These are phyloP conservation scores for Phania funesta DNA, from an alignment of 2,888 invertebrate genomes.

Conservation along the genomic window DNA sequence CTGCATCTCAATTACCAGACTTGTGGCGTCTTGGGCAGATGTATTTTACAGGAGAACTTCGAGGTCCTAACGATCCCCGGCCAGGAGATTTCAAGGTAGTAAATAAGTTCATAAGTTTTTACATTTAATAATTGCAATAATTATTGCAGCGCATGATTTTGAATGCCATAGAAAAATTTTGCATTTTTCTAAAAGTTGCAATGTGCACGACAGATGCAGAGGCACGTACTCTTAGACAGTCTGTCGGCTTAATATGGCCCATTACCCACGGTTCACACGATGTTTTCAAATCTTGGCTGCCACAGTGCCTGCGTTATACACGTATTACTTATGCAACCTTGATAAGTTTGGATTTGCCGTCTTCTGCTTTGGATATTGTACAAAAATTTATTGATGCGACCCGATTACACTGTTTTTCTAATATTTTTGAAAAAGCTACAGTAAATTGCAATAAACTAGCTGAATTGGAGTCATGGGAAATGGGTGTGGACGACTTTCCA, in stretches of 20 bases:
- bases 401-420: constrained; percentile 91
- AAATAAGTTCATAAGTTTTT: neutral
- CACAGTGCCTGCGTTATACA: constrained; percentile 90
- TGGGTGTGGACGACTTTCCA: constrained; percentile 91
- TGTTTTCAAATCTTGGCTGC: constrained; percentile 85
- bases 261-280: constrained; percentile 82
- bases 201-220: constrained; percentile 85
- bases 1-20: constrained; percentile 90
- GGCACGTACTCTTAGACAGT: constrained; percentile 78
- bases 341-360: constrained; percentile 91
- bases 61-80: constrained; percentile 87
- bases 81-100: constrained; percentile 88
- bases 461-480: constrained; percentile 91
- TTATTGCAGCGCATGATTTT: constrained; percentile 87
- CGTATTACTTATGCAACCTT: constrained; percentile 90
- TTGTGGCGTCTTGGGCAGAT: constrained; percentile 97
- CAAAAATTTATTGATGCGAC: constrained; percentile 92
- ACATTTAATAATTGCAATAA: neutral
- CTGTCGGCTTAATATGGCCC: constrained; percentile 77
- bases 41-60: constrained; percentile 94
- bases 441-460: constrained; percentile 87
- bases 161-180: constrained; percentile 87
- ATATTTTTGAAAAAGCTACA: constrained; percentile 91
- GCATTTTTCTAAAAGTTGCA: constrained; percentile 86
- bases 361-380: constrained; percentile 92